Evolutionary conservation across 2,113 vertebrate genomes (phyloP).

Genomic region (Himantopus leucocephalus): DNA sequence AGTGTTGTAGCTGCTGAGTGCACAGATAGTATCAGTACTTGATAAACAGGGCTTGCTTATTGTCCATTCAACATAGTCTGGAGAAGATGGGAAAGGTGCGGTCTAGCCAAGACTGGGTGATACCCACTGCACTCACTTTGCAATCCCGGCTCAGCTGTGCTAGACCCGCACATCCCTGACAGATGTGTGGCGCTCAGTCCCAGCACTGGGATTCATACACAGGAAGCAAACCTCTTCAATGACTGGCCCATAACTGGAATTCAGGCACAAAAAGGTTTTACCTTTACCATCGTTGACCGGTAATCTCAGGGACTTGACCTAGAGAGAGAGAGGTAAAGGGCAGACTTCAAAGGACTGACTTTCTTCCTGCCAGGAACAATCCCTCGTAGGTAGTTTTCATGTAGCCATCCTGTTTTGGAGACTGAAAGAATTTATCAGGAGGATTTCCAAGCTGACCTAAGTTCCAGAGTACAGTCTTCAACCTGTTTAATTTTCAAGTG

Average conservation of each 20-base stretch:
- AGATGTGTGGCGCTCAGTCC: neutral
- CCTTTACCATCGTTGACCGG: neutral
- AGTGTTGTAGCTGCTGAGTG: neutral
- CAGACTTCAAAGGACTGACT: neutral
- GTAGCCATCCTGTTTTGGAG: neutral
- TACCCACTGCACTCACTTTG: neutral
- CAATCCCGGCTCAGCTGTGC: neutral
- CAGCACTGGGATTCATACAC: neutral
- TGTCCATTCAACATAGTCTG: accelerated
- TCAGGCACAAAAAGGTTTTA: neutral
- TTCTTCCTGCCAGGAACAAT: neutral
- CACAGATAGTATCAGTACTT: neutral
- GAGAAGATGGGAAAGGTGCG: neutral
- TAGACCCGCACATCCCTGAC: neutral
- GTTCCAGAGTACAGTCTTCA: neutral
- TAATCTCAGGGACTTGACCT: neutral
- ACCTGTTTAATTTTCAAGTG: neutral
- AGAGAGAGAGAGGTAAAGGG: neutral
- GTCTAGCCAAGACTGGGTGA: no score
- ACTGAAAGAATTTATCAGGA: neutral
- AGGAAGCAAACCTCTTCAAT: neutral
- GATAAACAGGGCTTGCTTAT: neutral
- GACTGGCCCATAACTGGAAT: neutral
- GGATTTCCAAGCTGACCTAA: neutral
- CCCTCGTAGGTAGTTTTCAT: neutral